Conservation (phyloP, 2,888 invertebrate genomes). For the Drosophila quinaria region DNA sequence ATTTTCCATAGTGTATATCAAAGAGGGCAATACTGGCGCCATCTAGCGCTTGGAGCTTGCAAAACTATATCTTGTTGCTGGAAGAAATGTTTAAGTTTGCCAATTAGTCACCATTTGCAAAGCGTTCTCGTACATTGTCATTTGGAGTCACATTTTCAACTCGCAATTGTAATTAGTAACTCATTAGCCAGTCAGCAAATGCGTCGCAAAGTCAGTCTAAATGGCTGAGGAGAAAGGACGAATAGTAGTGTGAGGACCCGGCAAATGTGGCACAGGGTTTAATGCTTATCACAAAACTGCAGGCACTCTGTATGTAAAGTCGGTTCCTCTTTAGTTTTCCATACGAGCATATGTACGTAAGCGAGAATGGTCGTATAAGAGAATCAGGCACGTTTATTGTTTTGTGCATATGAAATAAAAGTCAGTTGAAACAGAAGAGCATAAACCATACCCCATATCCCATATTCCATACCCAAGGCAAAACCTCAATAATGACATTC, state of each 20-base stretch:
- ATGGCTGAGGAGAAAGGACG: neutral
- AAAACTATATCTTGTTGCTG: neutral
- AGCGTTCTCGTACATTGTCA: constrained; percentile 31
- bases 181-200: constrained; percentile 68
- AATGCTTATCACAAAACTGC: constrained; percentile 71
- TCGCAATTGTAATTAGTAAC: constrained; percentile 71
- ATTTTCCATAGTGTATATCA: neutral
- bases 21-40: neutral
- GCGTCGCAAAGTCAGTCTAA: constrained; percentile 50
- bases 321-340: neutral
- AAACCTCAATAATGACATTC: constrained; percentile 62
- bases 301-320: constrained; percentile 30
- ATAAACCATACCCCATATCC: too few species aligned
- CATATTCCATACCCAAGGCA: neutral
- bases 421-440: constrained; percentile 11
- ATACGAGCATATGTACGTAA: neutral
- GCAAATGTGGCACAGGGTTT: constrained; percentile 45
- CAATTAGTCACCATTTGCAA: constrained; percentile 29
- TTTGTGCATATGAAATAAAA: constrained; percentile 38
- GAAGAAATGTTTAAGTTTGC: neutral
- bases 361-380: constrained; percentile 1
- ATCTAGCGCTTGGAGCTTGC: neutral
- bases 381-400: constrained; percentile 51
- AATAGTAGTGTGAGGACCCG: neutral
- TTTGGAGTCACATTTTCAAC: constrained; percentile 39